Percentiles rank a stretch among this genome's conserved stretches.
phyloP scores from a whole-genome alignment of 2,888 invertebrate species.

The Xylota sylvarum region DNA sequence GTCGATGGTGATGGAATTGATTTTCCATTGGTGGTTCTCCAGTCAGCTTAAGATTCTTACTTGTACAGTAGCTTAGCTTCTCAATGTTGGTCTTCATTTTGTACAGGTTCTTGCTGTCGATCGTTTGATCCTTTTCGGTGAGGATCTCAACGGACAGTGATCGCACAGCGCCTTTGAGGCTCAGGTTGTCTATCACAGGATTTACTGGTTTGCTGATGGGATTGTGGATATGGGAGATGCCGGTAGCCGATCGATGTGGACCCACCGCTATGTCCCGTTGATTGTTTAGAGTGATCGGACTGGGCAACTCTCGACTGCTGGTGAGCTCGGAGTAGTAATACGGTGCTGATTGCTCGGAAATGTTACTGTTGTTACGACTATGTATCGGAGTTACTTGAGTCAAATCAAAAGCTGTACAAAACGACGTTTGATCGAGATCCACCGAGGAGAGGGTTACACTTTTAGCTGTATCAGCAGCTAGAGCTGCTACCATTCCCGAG shows the following conservation, averaged over 20 bases:
- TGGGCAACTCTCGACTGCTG: constrained; percentile 82
- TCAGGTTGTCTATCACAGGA: constrained; percentile 79
- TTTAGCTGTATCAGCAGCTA: constrained; percentile 74
- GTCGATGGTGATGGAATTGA: constrained; percentile 51
- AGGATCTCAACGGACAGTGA: constrained; percentile 89
- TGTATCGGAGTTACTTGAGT: constrained; percentile 85
- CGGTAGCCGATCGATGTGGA: constrained; percentile 86
- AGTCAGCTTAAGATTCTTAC: constrained; percentile 79
- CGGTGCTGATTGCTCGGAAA: constrained; percentile 90
- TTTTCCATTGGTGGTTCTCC: constrained; percentile 74
- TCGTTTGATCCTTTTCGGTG: constrained; percentile 87
- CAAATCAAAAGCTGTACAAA: constrained; percentile 79
- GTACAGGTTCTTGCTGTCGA: constrained; percentile 84
- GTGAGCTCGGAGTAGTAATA: constrained; percentile 92
- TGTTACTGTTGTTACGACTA: constrained; percentile 87
- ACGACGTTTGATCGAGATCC: constrained; percentile 78
- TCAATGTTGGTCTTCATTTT: constrained; percentile 82
- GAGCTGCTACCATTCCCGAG: constrained; percentile 41
- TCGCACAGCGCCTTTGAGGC: constrained; percentile 85
- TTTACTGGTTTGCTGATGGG: constrained; percentile 85
- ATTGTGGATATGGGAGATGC: constrained; percentile 91
- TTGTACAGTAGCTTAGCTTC: constrained; percentile 82
- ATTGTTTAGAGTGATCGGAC: constrained; percentile 88
- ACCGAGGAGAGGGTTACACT: constrained; percentile 79
- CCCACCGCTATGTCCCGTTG: constrained; percentile 88